Base-by-base conservation (phyloP, 1,140 invertebrate species). In the Asbolus verrucosus region DNA sequence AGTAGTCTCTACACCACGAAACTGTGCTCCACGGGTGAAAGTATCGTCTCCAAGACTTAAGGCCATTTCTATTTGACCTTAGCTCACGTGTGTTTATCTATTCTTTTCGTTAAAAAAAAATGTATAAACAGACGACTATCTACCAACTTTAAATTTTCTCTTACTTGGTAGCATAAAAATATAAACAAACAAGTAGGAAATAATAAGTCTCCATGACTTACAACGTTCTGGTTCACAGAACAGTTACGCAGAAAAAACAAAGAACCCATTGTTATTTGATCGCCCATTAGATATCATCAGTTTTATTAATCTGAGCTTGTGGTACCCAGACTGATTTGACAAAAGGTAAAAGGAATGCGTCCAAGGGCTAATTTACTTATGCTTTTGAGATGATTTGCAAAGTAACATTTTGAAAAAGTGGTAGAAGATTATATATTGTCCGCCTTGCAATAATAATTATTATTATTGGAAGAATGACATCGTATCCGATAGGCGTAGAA, bases 31-130 rank as follows among this genome's bases (percentile, higher is more conserved):
- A 8, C 33, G 33, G 33, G 46, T 54, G 46, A 54, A 54, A 54
- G 46, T 54, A 21, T 21, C 21, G 3, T 13, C n/a, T n/a, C n/a
- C n/a, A 38, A 38, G 6, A 15, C 39, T 43, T 1, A 21, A 54
- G 46, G 46, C 19, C 46, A 54, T 54, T 14, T 54, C 21, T 27
- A 54, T 54, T 54, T 54, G 46, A 54, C 46, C 46, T 54, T 54
- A 54, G 21, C 41, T 46, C 41, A 46, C 21, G 46, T 54, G 18
- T 54, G 46, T 54, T 54, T 27, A 54, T 36, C 33, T 36, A 36
- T 36, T 54, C 21, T 24, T 27, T 54, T 54, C 46, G 27, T 54
- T 54, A 24, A 14, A 18, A 43, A 3, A 43, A 43, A 16, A n/a
- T n/a, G n/a, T 27, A 8, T 27, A 27, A 27, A 27, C 15, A 50